These are phyloP conservation scores for Pterois miles DNA, from an alignment of 2,797 vertebrate species.

Conservation along the genomic window DNA sequence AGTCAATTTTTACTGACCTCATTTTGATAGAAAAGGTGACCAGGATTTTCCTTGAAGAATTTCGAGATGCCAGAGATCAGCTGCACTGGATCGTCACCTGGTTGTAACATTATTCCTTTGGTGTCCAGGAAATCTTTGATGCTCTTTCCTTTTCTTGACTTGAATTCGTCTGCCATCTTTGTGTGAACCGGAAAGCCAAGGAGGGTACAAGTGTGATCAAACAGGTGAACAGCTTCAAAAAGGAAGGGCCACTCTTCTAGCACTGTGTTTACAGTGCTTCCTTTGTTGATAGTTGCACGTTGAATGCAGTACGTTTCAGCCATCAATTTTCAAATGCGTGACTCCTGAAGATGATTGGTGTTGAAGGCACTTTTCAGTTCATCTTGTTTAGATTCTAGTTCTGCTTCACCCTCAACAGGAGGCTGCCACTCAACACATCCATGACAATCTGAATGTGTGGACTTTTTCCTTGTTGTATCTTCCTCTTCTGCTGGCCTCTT, in stretches of 20 bases:
- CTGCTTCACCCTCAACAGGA: conserved; percentile 1
- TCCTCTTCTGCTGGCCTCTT: conserved; percentile 8
- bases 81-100: neutral
- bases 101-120: neutral
- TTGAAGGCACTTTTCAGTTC: conserved; percentile 17
- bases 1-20: too few relatives aligned
- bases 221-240: conserved; percentile 8
- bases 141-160: neutral
- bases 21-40: neutral
- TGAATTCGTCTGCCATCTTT: conserved; percentile 2
- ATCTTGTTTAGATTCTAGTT: conserved; percentile 18
- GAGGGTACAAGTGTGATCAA: neutral
- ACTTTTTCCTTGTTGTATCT: neutral
- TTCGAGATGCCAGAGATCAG: neutral
- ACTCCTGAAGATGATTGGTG: conserved; percentile 7
- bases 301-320: neutral
- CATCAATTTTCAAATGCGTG: neutral
- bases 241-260: neutral
- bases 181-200: neutral
- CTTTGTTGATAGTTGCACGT: neutral
- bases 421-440: conserved; percentile 37
- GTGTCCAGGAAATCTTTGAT: neutral
- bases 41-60: neutral
- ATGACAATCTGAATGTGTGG: conserved; percentile 3
- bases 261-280: neutral